These are phyloP conservation scores for Polyommatus iphigenia DNA, from an alignment of 2,888 invertebrate genomes.

Conservation along the genomic window DNA sequence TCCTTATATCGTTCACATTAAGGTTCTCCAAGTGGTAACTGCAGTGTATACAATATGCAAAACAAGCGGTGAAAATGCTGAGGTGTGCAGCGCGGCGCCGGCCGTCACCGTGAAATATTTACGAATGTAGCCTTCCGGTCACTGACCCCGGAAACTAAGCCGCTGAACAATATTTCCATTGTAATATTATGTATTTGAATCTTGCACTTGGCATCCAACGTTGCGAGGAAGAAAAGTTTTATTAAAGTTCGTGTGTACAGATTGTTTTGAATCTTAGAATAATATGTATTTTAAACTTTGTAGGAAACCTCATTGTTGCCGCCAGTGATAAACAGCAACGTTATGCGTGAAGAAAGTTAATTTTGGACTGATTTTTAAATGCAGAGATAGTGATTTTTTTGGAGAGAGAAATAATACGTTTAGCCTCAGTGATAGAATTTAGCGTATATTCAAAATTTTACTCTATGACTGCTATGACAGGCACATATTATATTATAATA, in stretches of 20 bases:
- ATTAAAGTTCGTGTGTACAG: background rate
- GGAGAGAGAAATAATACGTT: too few species aligned
- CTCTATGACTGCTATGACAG: too few species aligned
- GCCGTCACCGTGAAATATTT: conserved; percentile 15
- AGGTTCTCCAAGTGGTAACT: background rate
- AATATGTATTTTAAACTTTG: background rate
- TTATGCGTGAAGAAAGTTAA: too few species aligned
- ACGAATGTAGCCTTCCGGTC: conserved; percentile 13
- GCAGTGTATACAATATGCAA: background rate
- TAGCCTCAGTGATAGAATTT: too few species aligned
- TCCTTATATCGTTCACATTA: background rate
- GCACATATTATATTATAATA: too few species aligned
- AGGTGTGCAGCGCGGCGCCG: background rate
- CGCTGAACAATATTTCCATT: background rate
- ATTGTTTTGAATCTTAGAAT: background rate
- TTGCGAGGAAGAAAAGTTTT: background rate
- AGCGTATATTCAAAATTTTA: too few species aligned
- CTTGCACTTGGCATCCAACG: background rate
- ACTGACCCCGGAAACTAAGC: background rate
- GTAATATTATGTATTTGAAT: conserved; percentile 8
- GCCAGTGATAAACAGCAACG: too few species aligned
- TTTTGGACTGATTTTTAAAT: too few species aligned
- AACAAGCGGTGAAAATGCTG: background rate
- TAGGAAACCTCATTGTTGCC: too few species aligned
- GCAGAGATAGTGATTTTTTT: too few species aligned